Evolutionary conservation across 2,113 vertebrate species (phyloP).

Genomic region (human (Homo sapiens)): GRCh38 chr6:38091001-38091500

Average conservation of each 20-base stretch:
- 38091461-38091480: conserved; percentile 50
- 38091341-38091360: conserved; percentile 64
- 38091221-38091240: background rate
- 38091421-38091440: conserved; percentile 42
- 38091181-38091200: background rate
- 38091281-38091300: background rate
- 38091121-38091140: background rate
- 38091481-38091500: background rate
- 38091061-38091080: background rate
- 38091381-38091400: conserved; percentile 62
- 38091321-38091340: conserved; percentile 46
- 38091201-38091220: background rate
- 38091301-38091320: conserved; percentile 44
- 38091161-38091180: background rate
- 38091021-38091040: background rate
- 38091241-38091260: conserved; percentile 33
- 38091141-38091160: background rate
- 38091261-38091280: conserved; percentile 37
- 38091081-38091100: background rate
- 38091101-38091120: background rate
- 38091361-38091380: conserved; percentile 62
- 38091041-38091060: background rate
- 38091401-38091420: conserved; percentile 55
- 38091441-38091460: conserved; percentile 27
- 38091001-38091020: background rate